These are phyloP conservation scores for Bombus haemorrhoidalis DNA, from an alignment of 1,140 invertebrate genomes.

Conservation along the genomic window DNA sequence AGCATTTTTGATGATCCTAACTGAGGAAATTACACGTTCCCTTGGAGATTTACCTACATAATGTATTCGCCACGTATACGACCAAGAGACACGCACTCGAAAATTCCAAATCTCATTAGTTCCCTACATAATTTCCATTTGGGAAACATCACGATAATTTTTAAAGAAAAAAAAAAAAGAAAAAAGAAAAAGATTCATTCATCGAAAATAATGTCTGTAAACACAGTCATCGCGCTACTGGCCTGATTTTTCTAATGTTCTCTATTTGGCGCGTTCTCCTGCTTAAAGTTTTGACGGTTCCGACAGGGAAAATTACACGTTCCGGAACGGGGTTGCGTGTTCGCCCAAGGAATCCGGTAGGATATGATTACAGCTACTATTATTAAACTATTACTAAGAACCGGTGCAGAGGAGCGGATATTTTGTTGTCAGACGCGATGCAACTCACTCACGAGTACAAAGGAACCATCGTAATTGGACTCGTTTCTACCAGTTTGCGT, in stretches of 20 bases:
- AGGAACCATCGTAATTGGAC: constrained; percentile 15
- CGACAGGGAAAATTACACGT: constrained; percentile 49
- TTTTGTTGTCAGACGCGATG: constrained; percentile 31
- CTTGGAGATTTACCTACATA: constrained; percentile 27
- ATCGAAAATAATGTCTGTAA: not conserved
- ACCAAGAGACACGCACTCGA: not conserved
- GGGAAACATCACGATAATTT: not conserved
- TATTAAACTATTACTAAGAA: constrained; percentile 44
- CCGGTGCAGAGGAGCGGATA: not conserved
- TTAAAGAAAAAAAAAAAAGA: not conserved
- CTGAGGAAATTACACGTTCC: constrained; percentile 51
- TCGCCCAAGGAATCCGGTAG: constrained; percentile 25
- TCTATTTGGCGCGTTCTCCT: not conserved
- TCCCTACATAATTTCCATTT: not conserved
- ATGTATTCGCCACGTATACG: not conserved
- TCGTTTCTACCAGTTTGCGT: not conserved
- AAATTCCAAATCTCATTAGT: not conserved
- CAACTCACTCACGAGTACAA: not conserved
- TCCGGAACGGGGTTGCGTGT: constrained; percentile 27
- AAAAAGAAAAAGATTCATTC: not conserved
- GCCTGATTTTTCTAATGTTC: not conserved
- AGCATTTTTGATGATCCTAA: constrained; percentile 44
- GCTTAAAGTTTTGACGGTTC: constrained; percentile 43
- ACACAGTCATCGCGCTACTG: not conserved
- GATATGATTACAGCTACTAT: constrained; percentile 30